Conservation (phyloP, 1,140 invertebrate genomes). For the Oppia nitens region DNA sequence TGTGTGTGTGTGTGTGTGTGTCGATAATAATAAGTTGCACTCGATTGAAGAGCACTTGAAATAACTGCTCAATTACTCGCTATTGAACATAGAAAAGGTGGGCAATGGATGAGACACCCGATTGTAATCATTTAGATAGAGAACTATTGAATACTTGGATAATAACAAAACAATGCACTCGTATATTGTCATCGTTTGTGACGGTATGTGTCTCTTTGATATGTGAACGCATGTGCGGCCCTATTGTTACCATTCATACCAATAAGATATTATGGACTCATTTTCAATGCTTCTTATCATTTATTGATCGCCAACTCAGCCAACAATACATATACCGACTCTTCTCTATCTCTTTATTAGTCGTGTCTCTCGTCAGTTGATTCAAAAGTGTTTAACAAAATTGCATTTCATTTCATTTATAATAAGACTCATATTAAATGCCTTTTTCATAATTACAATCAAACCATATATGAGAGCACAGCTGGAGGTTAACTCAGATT, state of each 20-base stretch:
- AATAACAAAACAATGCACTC: no score
- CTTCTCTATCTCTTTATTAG: no score
- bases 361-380: not conserved
- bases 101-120: not conserved
- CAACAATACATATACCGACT: no score
- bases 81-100: not conserved
- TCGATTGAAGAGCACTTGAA: not conserved
- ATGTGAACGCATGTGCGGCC: not conserved
- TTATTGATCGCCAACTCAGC: not conserved
- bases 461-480: no score
- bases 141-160: no score
- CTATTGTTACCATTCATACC: not conserved
- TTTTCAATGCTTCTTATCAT: not conserved
- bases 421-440: not conserved
- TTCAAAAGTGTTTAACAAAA: not conserved
- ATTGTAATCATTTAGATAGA: no score
- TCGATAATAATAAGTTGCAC: not conserved
- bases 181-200: no score
- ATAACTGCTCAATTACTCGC: not conserved
- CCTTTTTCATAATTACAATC: not conserved
- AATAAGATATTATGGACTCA: not conserved
- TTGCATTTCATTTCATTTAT: not conserved
- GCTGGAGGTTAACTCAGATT: no score
- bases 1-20: no score
- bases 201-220: not conserved